Evolutionary conservation across 2,113 vertebrate genomes (phyloP), one percentile per base, ranked within the genome.

Genomic region (Saguinus midas): DNA sequence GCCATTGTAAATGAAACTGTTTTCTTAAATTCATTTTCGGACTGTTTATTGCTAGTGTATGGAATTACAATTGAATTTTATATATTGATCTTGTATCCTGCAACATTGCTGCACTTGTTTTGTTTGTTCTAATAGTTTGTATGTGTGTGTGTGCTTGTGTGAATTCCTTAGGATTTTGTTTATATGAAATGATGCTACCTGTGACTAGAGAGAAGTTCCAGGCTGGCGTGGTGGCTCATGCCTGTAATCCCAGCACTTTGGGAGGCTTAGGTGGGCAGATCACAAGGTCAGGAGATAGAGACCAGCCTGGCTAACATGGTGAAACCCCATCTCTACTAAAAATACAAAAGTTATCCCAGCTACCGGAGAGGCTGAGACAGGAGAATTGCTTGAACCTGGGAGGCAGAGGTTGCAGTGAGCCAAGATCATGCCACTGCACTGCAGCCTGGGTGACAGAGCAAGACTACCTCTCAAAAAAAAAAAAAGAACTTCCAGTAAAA

Each of bases 91-190:
- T 57, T 87, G 45, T 68, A 73, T 94, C 64, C 55, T 75, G 7
- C 55, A 81, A 75, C 17, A n/a, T 86, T 20, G 1, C 23, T 73
- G 81, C 86, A 55, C 73, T 81, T 23, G 37, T 68, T 75, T 50
- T 55, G 43, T 70, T 76, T 79, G 83, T 55, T 87, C 23, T 94
- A 80, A 73, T 9, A 92, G 91, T 66, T 85, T 32, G 55, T 29
- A 14, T 45, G 27, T 66, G 3, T 52, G 43, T 72, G 4, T 58
- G 68, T 29, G 68, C 27, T 29, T 45, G 29, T 68, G 21, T 70
- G 61, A 72, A 55, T 64, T 72, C 45, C 52, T 89, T 58, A 29
- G 37, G 27, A 58, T 79, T 95, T 78, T 89, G 72, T 85, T n/a
- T 45, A 27, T 40, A 64, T 0, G 72, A 92, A 57, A 73, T 73